A percentile compares a stretch with the other conserved stretches of the same genome.
phyloP scores from a whole-genome alignment of 2,113 vertebrate species.

The Pedionomus torquatus region DNA sequence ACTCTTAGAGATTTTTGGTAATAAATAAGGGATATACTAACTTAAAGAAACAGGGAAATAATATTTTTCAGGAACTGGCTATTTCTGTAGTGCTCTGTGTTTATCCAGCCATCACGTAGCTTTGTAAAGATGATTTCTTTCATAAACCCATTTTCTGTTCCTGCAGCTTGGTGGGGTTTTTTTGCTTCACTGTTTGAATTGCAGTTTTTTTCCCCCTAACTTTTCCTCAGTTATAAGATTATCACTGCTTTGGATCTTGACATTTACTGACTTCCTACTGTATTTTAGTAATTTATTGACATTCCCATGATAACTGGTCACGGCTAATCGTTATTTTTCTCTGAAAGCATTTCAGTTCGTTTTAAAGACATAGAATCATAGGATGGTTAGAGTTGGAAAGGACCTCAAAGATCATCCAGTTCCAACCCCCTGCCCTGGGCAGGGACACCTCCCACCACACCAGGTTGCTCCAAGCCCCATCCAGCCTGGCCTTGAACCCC shows the following conservation, averaged over 20 bases:
- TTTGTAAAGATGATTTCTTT: neutral
- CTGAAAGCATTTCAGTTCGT: neutral
- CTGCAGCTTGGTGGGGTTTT: neutral
- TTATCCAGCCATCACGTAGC: neutral
- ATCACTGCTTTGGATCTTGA: neutral
- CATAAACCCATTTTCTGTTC: neutral
- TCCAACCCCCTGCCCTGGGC: no score
- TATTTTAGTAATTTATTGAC: neutral
- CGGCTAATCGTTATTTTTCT: neutral
- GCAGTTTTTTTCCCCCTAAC: neutral
- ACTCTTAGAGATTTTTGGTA: neutral
- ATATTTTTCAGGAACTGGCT: neutral
- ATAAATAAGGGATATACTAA: neutral
- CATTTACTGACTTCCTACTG: neutral
- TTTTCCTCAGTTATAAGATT: neutral
- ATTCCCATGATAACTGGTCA: neutral
- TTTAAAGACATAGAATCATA: neutral
- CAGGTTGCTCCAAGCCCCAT: no score
- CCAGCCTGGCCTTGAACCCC: no score
- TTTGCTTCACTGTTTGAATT: neutral
- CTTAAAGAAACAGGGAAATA: neutral
- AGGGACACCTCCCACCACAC: no score
- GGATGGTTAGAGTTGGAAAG: no score
- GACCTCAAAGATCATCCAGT: no score
- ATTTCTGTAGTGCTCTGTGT: neutral